Evolutionary conservation across 2,113 vertebrate genomes (phyloP), one percentile per base, ranked within the genome.

Genomic region (Mesembrinibis cayennensis): DNA sequence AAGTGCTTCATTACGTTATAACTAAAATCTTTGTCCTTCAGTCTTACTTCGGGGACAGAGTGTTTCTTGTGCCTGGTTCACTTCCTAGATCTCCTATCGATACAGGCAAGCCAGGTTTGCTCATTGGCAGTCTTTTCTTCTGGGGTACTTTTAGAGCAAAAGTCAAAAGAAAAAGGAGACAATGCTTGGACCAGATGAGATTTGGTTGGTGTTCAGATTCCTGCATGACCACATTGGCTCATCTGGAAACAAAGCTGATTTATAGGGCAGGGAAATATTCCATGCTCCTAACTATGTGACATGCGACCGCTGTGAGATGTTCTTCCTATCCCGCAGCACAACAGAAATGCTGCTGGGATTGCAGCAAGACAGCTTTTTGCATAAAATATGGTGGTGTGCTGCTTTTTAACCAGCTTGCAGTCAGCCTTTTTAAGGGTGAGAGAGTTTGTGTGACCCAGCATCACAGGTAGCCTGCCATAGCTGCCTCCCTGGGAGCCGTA

Each of bases 101-200:
- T 2, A 27, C 0, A 0, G 11, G 34, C 23, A 36, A 70, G 25
- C 45, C 49, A 77, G 50, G 12, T 70, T 88, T 82, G 21, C 58
- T 83, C 14, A 25, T 11, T 69, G 52, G 25, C 42, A 69, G 16
- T 14, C 11, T 40, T 23, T 67, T 89, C 52, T 80, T 65, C 82
- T 71, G 67, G 44, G 32, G 11, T 30, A 9, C 13, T 42, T 87
- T 10, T 25, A 52, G 44, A 89, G 72, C 69, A 53, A 7, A 52
- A 49, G 22, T 42, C 9, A 59, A 38, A 78, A 78, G 19, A 18
- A 52, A 67, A 83, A 88, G 17, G 25, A 76, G 77, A 50, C 1
- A 1, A 49, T 50, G 23, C 12, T 56, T 29, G 9, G 17, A 73
- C 6, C 19, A 72, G 36, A 29, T 12, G 38, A 74, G 67, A 40